phyloP scores from a whole-genome alignment of 1,140 invertebrate genomes.

The Apis mellifera region Amel_HAv3.1 CM009931.2:1907501-1908000 shows the following conservation, averaged over 20 bases:
- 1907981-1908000: too few species aligned
- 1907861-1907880: neutral
- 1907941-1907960: too few species aligned
- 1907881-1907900: neutral
- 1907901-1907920: neutral
- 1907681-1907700: conserved; percentile 12
- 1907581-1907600: neutral
- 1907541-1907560: too few species aligned
- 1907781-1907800: neutral
- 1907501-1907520: neutral
- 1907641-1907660: neutral
- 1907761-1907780: conserved; percentile 2
- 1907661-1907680: neutral
- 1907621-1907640: neutral
- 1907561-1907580: neutral
- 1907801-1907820: neutral
- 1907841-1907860: neutral
- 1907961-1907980: too few species aligned
- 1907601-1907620: conserved; percentile 9
- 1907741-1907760: neutral
- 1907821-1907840: neutral
- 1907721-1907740: conserved; percentile 4
- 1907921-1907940: too few species aligned
- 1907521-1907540: neutral
- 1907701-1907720: neutral